These are phyloP conservation scores for Trogon melanurus DNA, from an alignment of 2,113 vertebrate genomes.

Conservation along the genomic window DNA sequence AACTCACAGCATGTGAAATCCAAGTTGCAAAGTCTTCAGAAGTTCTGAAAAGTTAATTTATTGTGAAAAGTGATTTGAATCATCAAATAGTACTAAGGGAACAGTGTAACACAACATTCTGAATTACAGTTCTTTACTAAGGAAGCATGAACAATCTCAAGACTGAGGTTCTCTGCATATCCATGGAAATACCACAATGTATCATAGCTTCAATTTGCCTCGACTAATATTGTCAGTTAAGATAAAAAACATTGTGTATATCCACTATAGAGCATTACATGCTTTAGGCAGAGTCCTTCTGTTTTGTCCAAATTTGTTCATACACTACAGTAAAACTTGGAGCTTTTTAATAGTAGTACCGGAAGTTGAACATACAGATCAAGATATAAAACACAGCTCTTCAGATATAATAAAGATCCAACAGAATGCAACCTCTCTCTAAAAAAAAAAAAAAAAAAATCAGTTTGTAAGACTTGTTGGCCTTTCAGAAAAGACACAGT, in stretches of 20 bases:
- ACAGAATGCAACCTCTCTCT: not conserved
- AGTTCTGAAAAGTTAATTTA: not conserved
- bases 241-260: fast-evolving
- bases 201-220: not conserved
- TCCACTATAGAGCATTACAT: not conserved
- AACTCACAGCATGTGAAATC: not conserved
- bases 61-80: not conserved
- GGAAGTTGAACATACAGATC: not conserved
- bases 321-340: not conserved
- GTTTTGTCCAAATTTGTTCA: not conserved
- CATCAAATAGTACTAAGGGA: not conserved
- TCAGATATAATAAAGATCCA: not conserved
- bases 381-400: not conserved
- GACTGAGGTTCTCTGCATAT: not conserved
- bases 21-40: not conserved
- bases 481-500: not conserved
- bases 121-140: not conserved
- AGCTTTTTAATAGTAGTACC: not conserved
- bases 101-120: not conserved
- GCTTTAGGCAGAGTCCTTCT: not conserved
- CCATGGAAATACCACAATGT: not conserved
- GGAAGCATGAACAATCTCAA: not conserved
- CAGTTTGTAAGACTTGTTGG: not conserved
- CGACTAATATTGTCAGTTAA: not conserved
- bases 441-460: not conserved